Evolutionary conservation across 2,113 vertebrate species (phyloP), one percentile per base, ranked within the genome.

Genomic region (Colinus virginianus): DNA sequence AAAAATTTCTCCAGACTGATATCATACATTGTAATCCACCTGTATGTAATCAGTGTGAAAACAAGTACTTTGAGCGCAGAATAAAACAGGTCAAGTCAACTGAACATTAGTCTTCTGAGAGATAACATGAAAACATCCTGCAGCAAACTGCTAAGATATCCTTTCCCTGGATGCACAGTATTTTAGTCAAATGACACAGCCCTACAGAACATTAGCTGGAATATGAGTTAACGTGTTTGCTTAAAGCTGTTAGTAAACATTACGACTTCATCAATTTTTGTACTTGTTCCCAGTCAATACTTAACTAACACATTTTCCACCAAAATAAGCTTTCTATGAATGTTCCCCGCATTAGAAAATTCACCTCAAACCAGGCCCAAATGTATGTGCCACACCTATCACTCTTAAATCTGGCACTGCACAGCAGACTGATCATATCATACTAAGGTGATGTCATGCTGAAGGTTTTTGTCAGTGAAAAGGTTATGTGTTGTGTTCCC

Each of bases 11-110:
- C 15, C 68, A 95, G 95, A 97, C 97, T 96, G 95, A 96, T 97
- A 95, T 75, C 94, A 91, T 91, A 56, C 87, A 91, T 96, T 97
- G 95, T 90, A 94, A 93, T 92, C 78, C 66, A 88, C 76, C 76
- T 90, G 91, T 87, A 94, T 84, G 46, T 63, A 91, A 87, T 88
- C 72, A 81, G 72, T 89, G 58, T 78, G 80, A 79, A 96, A 96
- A 46, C 62, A 89, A 91, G 94, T 96, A 58, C 75, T 28, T 2
- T 42, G 64, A n/a, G 58, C 90, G 64, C 26, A 84, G 11, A 53
- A 75, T 32, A 66, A 88, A 95, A 61, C 49, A 79, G 30, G 43
- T 91, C 77, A 66, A 67, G 88, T 61, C 58, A 90, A 70, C 92
- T 92, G 92, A 93, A 26, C 40, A 68, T 55, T 84, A 58, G 12